Percentiles rank a stretch among this genome's conserved stretches.
Conservation (phyloP, 2,113 vertebrate genomes). For the Pseudolaguvia tuberculata region DNA sequence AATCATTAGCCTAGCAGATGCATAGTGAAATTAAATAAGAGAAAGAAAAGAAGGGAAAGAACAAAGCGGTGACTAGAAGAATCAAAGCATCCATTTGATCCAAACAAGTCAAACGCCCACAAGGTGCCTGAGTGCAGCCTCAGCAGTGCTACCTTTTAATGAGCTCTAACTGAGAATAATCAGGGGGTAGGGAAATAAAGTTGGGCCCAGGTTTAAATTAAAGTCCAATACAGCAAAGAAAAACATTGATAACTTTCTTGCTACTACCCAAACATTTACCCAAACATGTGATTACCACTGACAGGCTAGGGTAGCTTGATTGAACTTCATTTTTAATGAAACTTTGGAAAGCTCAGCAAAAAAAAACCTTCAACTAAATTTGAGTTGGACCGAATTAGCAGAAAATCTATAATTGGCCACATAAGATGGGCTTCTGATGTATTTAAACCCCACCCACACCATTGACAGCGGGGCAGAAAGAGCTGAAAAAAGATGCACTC, state of each 20-base stretch:
- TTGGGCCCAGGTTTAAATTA: background rate
- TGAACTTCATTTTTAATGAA: constrained; percentile 45
- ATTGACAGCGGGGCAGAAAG: background rate
- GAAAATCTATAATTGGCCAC: background rate
- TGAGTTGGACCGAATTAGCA: background rate
- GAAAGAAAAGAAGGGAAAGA: background rate
- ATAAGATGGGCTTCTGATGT: background rate
- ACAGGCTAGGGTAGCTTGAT: constrained; percentile 16
- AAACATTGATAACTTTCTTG: background rate
- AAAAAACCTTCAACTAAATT: background rate
- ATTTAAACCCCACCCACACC: background rate
- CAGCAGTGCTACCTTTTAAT: background rate
- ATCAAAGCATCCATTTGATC: constrained; percentile 4
- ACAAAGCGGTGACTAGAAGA: background rate
- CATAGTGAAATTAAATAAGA: background rate
- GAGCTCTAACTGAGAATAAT: constrained; percentile 18
- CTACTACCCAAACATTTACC: background rate
- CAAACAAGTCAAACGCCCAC: constrained; percentile 14
- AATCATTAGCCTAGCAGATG: background rate
- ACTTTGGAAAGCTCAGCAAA: constrained; percentile 2
- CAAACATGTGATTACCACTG: background rate
- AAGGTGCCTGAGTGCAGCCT: background rate
- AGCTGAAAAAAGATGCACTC: background rate
- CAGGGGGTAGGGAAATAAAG: background rate
- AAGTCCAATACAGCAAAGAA: background rate